Base-by-base conservation (phyloP, 2,113 vertebrate species). In the Cinclus mexicanus region DNA sequence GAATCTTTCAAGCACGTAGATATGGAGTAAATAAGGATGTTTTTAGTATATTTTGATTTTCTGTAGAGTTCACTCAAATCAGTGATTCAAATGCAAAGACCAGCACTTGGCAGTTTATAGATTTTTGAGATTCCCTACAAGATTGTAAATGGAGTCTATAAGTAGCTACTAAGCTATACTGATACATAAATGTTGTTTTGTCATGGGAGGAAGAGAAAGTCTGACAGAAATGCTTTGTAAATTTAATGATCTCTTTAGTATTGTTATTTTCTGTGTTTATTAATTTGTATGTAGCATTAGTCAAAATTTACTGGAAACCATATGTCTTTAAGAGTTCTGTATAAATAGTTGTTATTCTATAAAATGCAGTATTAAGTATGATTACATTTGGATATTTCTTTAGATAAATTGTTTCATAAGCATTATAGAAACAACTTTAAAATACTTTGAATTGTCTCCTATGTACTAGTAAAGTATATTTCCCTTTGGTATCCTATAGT, bases 11-110 rank as follows among this genome's bases (percentile, higher is more conserved):
- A 57, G 79, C 16, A 60, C 15, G 39, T 68, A 77, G 39, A 42
- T 81, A 85, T 7, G 37, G 65, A 61, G 56, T 47, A 90, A 94
- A 74, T 75, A 93, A 93, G 42, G 31, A 86, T 3, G 2, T 64
- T 78, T 82, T 69, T 33, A 41, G 29, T 64, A 49, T 59, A 72
- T 92, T 93, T 93, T 91, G 52, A 64, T 86, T 94, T 96, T 76
- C 81, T 83, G 10, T 64, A 47, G 79, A 60, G 31, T 87, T 88
- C 2, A 1, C 17, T 85, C 60, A 78, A 78, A 93, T 87, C 41
- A 86, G 39, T 25, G 44, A 80, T 84, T 85, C 56, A 84, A 78
- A 80, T 91, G n/a, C 1, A 3, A 88, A 93, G 42, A 87, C 78
- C 57, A 89, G 33, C 20, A 83, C 22, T 83, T 77, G 72, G 70